Base-by-base conservation (phyloP, 2,797 vertebrate genomes). In the Coreius guichenoti region DNA sequence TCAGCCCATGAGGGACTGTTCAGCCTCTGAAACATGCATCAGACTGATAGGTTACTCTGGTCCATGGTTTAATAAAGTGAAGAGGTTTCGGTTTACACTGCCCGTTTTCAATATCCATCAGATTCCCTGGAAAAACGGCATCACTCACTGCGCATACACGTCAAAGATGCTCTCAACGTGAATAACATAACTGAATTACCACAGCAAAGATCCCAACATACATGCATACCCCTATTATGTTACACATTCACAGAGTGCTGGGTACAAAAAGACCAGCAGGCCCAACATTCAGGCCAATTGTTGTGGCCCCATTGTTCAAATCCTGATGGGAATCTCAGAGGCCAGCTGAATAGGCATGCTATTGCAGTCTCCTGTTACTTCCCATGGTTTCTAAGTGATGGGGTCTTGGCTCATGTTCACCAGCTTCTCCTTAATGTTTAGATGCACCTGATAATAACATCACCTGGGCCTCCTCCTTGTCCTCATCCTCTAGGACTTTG, bases 401-500 rank as follows among this genome's bases (percentile, higher is more conserved):
- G 80, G 23, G 72, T 87, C 89, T 89, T 91, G 86, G 84, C 89
- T 90, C 81, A 63, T 86, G 88, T 90, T 88, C 86, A 56, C 36
- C 86, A 90, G 87, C 86, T 87, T 91, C 83, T 92, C 88, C 43
- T 91, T 91, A 89, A 83, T 83, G 86, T 75, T 87, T 89, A 92
- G 86, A 94, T 89, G 88, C 36, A 63, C 89, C 78, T 90, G 89
- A 88, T 91, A 91, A 91, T 90, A 91, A 90, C 89, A 89, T 84
- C 89, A 90, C 90, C 56, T 85, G 45, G 65, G 61, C 56, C 58
- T 81, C 33, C 5, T 17, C 65, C n/a, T 80, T 31, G 49, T 82
- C 45, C 5, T 85, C 83, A 63, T 89, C 87, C 81, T 75, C 80
- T 45, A 90, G 78, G 88, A 89, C 85, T 89, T 89, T 91, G 88